These are phyloP conservation scores for Tenodera sinensis DNA, from an alignment of 2,888 invertebrate genomes.

Conservation along the genomic window DNA sequence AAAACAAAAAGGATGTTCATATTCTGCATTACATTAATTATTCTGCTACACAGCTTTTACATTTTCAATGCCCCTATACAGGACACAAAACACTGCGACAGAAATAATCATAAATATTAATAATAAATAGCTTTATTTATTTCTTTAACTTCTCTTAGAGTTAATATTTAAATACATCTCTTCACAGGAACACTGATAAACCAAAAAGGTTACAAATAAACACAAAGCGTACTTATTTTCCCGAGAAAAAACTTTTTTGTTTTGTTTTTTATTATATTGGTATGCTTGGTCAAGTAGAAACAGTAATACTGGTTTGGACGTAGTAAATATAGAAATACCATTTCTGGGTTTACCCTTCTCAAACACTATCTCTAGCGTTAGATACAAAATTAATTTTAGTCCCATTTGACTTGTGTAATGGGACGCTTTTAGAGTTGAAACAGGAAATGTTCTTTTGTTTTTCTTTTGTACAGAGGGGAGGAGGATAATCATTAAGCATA, in stretches of 20 bases:
- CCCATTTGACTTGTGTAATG: too few relatives aligned
- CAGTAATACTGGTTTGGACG: not conserved
- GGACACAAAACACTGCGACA: too few relatives aligned
- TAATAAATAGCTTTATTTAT: not conserved
- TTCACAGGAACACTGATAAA: not conserved
- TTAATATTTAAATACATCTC: not conserved
- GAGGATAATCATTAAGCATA: too few relatives aligned
- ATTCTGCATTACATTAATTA: not conserved
- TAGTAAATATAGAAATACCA: not conserved
- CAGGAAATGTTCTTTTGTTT: too few relatives aligned
- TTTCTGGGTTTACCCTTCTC: not conserved
- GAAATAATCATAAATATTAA: not conserved
- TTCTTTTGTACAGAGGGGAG: too few relatives aligned
- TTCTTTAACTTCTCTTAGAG: not conserved
- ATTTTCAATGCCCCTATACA: not conserved
- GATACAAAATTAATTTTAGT: too few relatives aligned
- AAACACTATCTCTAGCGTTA: not conserved
- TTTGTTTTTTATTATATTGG: not conserved
- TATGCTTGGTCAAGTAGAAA: not conserved
- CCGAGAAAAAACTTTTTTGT: not conserved
- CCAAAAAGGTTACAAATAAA: not conserved
- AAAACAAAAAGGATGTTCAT: not conserved
- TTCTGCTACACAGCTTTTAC: not conserved
- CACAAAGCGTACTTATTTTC: slow-evolving; percentile 1
- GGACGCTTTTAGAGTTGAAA: too few relatives aligned